A percentile compares a stretch with the other conserved stretches of the same genome.
phyloP scores from a whole-genome alignment of 2,888 invertebrate genomes.

The Lasioglossum pauxillum region DNA sequence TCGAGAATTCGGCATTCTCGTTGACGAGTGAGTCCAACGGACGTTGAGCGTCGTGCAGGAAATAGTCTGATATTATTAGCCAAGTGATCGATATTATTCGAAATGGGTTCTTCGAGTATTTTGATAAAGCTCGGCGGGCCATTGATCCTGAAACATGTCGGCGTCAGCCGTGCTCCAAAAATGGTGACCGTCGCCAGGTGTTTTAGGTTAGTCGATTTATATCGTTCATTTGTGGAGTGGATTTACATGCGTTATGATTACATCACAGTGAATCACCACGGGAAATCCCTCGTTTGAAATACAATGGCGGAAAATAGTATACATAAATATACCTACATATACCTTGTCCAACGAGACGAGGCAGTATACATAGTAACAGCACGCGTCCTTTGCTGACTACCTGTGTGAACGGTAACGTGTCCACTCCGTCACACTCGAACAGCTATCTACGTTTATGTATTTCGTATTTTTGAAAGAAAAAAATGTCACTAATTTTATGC shows the following conservation, averaged over 20 bases:
- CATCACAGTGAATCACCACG: neutral
- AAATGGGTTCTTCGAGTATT: conserved; percentile 77
- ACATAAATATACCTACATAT: too few relatives aligned
- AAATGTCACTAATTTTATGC: too few relatives aligned
- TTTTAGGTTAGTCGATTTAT: conserved; percentile 76
- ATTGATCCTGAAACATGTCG: conserved; percentile 68
- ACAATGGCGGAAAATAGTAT: neutral
- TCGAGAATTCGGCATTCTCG: neutral
- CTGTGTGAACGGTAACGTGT: too few relatives aligned
- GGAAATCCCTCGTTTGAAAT: too few relatives aligned
- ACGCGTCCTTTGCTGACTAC: too few relatives aligned
- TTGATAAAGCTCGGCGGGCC: conserved; percentile 78
- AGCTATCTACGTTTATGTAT: too few relatives aligned
- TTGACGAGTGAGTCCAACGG: neutral
- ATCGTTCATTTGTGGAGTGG: neutral
- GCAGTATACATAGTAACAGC: too few relatives aligned
- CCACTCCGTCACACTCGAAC: too few relatives aligned
- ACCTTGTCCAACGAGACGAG: too few relatives aligned
- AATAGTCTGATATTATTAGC: neutral
- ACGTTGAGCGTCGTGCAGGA: neutral
- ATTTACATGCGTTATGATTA: neutral
- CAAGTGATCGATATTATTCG: conserved; percentile 19
- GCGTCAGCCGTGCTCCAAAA: conserved; percentile 65
- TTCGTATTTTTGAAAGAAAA: too few relatives aligned
- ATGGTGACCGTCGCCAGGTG: conserved; percentile 76